Evolutionary conservation across 2,888 invertebrate species (phyloP), one percentile per base, ranked within the genome.

Genomic region (Bellardia pandia): DNA sequence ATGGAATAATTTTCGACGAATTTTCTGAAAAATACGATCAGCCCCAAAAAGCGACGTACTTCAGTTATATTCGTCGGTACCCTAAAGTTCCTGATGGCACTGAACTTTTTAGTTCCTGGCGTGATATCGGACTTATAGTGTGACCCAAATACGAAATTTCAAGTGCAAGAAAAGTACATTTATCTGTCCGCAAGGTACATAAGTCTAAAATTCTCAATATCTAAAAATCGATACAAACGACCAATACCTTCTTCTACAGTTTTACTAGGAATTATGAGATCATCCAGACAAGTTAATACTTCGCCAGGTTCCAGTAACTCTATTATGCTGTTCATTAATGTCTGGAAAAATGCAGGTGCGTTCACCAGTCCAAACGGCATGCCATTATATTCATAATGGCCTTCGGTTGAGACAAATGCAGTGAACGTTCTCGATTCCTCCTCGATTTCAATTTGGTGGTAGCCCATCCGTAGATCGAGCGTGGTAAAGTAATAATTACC

Each of bases 11-110:
- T 72, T 6, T 58, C 40, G 5, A 89, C 86, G 14, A 86, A 86
- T 69, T 88, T 89, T 48, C 88, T 78, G 42, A 89, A 89, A 51
- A 86, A 89, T 33, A 85, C 76, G 7, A 84, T 88, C 6, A 89
- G 77, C 23, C 86, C 88, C 8, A 89, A 51, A 77, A 88, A 87
- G 58, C 84, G 51, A 51, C 84, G 83, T 2, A 88, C 75, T 7
- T 88, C 88, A 0, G 60, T 88, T 13, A 77, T 37, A 23, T 78
- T 89, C 9, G 53, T 69, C 6, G 88, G 84, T 2, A 23, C 16
- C 11, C 74, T 64, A 58, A 71, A 84, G 30, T 84, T 84, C 30
- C 16, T 66, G 3, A 77, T 84, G 8, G 23, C 71, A 14, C 64
- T 76, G n/a, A 76, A 48, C 30, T 82, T 76, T 3, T 42, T 51